These are phyloP conservation scores for Chromobotia macracanthus DNA, from an alignment of 2,797 vertebrate species.

Conservation along the genomic window DNA sequence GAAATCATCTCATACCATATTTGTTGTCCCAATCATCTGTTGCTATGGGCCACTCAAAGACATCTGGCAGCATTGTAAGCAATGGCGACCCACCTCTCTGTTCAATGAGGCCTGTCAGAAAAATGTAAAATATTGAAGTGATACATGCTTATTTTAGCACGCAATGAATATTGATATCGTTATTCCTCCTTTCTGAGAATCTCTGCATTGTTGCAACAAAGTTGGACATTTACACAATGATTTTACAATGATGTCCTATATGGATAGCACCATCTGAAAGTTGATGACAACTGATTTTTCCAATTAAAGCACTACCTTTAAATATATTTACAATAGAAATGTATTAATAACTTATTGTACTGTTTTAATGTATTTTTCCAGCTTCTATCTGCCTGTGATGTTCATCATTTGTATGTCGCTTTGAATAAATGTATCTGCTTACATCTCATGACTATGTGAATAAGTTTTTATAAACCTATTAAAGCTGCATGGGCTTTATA, in stretches of 20 bases:
- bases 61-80: slow-evolving; percentile 77
- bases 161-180: not conserved
- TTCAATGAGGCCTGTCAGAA: slow-evolving; percentile 84
- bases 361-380: no score
- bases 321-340: not conserved
- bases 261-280: not conserved
- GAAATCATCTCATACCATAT: slow-evolving; percentile 75
- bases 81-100: slow-evolving; percentile 84
- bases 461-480: no score
- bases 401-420: no score
- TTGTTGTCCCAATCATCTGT: slow-evolving; percentile 81
- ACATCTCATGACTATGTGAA: no score
- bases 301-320: not conserved
- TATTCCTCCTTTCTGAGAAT: not conserved
- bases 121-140: slow-evolving; percentile 17
- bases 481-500: not conserved
- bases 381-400: no score
- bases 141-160: not conserved
- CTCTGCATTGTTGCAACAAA: not conserved
- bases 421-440: no score
- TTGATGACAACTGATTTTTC: not conserved
- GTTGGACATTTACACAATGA: not conserved
- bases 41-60: slow-evolving; percentile 91
- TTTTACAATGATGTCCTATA: not conserved
- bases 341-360: not conserved